phyloP scores from a whole-genome alignment of 2,888 invertebrate species.

The Agonopterix arenella region DNA sequence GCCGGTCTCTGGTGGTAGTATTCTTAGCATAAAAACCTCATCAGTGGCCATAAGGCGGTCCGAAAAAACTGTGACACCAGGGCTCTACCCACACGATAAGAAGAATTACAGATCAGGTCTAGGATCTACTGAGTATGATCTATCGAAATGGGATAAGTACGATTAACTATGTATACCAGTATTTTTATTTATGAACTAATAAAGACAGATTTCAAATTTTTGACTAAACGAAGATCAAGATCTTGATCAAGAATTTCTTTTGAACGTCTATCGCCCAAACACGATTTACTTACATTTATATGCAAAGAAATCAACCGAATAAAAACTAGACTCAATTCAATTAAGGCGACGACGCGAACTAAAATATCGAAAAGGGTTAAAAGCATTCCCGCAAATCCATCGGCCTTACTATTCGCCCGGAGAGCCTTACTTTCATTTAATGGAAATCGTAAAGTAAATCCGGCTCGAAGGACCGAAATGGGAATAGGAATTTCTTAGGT shows the following conservation, averaged over 20 bases:
- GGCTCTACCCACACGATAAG: too few relatives aligned
- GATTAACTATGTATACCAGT: too few relatives aligned
- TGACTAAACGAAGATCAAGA: too few relatives aligned
- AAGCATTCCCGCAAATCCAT: conserved; percentile 27
- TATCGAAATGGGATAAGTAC: too few relatives aligned
- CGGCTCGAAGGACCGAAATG: conserved; percentile 25
- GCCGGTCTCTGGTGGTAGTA: too few relatives aligned
- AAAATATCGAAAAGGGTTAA: conserved; percentile 26
- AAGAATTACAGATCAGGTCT: too few relatives aligned
- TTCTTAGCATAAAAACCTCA: too few relatives aligned
- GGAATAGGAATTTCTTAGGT: conserved; percentile 33
- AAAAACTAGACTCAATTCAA: conserved; percentile 2
- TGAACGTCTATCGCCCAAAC: not conserved
- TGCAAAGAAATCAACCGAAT: not conserved
- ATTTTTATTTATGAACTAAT: too few relatives aligned
- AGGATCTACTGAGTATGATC: too few relatives aligned
- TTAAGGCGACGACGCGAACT: conserved; percentile 8
- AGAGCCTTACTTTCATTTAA: conserved; percentile 33
- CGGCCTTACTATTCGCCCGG: conserved; percentile 18
- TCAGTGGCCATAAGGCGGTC: too few relatives aligned
- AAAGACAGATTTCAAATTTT: too few relatives aligned
- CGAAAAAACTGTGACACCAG: too few relatives aligned
- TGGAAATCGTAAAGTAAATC: conserved; percentile 48
- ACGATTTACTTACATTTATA: not conserved
- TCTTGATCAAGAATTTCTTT: not conserved